Base-by-base conservation (phyloP, 2,888 invertebrate genomes). In the Diarsia dahlii region DNA sequence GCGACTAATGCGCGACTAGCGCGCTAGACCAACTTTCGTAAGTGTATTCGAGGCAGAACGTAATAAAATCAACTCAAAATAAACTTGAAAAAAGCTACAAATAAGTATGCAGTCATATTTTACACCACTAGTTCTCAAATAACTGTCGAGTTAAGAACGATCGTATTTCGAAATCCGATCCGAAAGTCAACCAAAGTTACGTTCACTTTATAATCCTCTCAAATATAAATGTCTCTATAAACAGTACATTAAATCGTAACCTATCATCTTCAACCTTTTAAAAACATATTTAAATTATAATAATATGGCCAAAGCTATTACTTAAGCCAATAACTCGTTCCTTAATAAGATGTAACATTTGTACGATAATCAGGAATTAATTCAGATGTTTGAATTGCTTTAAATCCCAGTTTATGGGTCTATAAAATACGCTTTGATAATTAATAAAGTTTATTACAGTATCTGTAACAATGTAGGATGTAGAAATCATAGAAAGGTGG, bases 381-480 rank as follows among this genome's bases (percentile, higher is more conserved):
- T 86, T 85, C 77, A 82, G 86, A 89, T 83, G 86, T 90, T 89
- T 84, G 84, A 89, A 89, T 86, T 82, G 84, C 88, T 81, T 88
- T 89, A 89, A 87, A 87, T 86, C 82, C 88, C 83, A 87, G 76
- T 91, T 92, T 91, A 92, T 87, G 87, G 89, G 84, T 62, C 89
- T 71, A 90, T 91, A 90, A 91, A 91, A 90, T 86, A 85, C 80
- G 78, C 75, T 87, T 90, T 89, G 86, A 90, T 91, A 92, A 92
- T 92, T 91, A 91, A 91, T 90, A 90, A 90, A 89, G 74, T 90
- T 91, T 91, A 92, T 89, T 79, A 87, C 83, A 39, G 78, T 80
- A 85, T 81, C 71, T 82, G 87, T 90, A 90, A 92, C 89, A 90
- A 92, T 89, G 82, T 89, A 84, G 84, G 85, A 89, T 90, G 87